A percentile compares a stretch with the other conserved stretches of the same genome.
Evolutionary conservation across 1,140 invertebrate species (phyloP).

Genomic region (Cheumatopsyche charites): DNA sequence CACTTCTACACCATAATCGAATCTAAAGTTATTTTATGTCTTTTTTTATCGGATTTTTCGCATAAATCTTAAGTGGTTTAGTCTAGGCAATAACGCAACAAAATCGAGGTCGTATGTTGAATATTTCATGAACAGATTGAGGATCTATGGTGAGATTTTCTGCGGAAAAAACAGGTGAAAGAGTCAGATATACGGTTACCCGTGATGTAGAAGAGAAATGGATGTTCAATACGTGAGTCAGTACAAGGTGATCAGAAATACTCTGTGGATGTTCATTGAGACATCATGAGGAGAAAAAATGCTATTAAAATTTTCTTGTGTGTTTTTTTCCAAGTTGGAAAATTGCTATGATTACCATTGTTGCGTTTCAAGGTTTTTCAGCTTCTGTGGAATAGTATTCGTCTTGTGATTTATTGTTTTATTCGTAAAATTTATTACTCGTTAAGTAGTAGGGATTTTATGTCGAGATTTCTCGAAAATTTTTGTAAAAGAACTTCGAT

Average conservation of each 20-base stretch:
- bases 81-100: neutral
- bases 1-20: neutral
- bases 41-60: too few species aligned
- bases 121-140: neutral
- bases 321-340: too few species aligned
- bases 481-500: too few species aligned
- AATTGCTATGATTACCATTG: too few species aligned
- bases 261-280: neutral
- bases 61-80: too few species aligned
- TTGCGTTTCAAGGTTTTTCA: too few species aligned
- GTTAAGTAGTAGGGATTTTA: too few species aligned
- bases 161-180: constrained; percentile 25
- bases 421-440: too few species aligned
- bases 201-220: neutral
- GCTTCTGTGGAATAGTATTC: too few species aligned
- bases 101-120: neutral
- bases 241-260: constrained; percentile 7
- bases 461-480: too few species aligned
- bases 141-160: constrained; percentile 8
- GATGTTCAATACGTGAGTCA: constrained; percentile 14
- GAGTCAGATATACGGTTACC: neutral
- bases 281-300: too few species aligned
- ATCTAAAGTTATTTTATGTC: neutral
- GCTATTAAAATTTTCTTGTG: constrained; percentile 6
- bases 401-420: neutral